Percentiles rank a stretch among this genome's conserved stretches.
Evolutionary conservation across 2,888 invertebrate species (phyloP).

Genomic region (Julus scanicus): DNA sequence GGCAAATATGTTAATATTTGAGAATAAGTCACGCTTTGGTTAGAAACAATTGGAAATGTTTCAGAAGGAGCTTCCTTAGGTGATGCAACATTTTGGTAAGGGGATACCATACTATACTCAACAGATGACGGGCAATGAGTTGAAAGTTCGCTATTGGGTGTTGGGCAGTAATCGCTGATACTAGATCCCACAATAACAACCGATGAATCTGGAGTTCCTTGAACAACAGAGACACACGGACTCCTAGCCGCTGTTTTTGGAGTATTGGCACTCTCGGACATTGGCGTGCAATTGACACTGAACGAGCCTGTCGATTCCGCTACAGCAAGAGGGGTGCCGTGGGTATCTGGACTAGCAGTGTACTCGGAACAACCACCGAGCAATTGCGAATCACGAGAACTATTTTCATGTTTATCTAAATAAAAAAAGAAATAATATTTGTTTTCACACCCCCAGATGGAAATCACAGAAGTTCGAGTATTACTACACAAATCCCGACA

Average conservation of each 20-base stretch:
- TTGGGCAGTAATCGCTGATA: neutral
- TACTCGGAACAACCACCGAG: constrained; percentile 9
- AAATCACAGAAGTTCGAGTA: too few species aligned
- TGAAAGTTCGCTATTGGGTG: neutral
- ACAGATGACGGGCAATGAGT: neutral
- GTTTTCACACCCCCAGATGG: too few species aligned
- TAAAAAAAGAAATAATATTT: neutral
- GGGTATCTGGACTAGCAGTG: constrained; percentile 37
- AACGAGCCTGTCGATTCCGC: neutral
- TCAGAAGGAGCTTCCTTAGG: neutral
- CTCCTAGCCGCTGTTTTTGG: neutral
- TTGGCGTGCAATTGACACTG: neutral
- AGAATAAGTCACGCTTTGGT: neutral
- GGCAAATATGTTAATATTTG: neutral
- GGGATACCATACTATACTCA: neutral
- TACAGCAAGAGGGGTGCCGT: constrained; percentile 17
- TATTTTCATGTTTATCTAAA: neutral
- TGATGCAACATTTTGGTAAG: neutral
- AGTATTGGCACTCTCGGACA: neutral
- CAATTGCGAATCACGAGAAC: neutral
- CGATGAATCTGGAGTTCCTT: constrained; percentile 15
- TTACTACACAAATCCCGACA: too few species aligned
- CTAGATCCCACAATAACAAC: neutral
- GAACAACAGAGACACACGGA: neutral
- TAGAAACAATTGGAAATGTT: neutral